phyloP scores from a whole-genome alignment of 2,113 vertebrate species.

The Panurus biarmicus region DNA sequence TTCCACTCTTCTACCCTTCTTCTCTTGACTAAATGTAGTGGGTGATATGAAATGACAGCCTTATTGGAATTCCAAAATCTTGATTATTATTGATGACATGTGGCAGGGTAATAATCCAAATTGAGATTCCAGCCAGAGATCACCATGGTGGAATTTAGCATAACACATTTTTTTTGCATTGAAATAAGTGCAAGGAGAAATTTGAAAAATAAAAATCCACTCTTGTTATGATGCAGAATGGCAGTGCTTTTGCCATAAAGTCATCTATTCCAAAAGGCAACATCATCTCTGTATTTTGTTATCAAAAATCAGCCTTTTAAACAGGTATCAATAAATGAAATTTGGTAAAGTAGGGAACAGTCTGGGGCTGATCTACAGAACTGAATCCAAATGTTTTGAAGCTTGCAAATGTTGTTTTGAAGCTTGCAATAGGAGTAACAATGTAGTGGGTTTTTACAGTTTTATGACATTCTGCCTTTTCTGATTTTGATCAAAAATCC shows the following conservation, averaged over 20 bases:
- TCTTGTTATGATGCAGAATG: neutral
- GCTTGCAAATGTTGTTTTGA: neutral
- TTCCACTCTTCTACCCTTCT: neutral
- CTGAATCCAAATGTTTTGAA: neutral
- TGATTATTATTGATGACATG: neutral
- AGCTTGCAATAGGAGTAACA: neutral
- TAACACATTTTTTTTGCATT: neutral
- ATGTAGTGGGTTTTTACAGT: neutral
- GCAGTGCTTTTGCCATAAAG: neutral
- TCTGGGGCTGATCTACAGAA: neutral
- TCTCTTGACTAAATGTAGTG: neutral
- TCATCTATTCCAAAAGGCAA: neutral
- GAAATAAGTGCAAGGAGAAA: neutral
- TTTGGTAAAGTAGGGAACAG: neutral
- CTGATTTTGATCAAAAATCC: neutral
- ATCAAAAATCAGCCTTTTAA: neutral
- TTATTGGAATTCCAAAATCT: neutral
- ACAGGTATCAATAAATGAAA: neutral
- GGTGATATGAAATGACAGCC: neutral
- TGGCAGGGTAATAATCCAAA: neutral
- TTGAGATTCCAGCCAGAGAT: neutral
- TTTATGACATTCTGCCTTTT: neutral
- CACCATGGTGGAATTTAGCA: neutral
- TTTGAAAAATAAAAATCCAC: neutral
- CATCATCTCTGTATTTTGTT: neutral